Conservation (phyloP, 2,797 vertebrate genomes). For the Hyperoplus immaculatus region DNA sequence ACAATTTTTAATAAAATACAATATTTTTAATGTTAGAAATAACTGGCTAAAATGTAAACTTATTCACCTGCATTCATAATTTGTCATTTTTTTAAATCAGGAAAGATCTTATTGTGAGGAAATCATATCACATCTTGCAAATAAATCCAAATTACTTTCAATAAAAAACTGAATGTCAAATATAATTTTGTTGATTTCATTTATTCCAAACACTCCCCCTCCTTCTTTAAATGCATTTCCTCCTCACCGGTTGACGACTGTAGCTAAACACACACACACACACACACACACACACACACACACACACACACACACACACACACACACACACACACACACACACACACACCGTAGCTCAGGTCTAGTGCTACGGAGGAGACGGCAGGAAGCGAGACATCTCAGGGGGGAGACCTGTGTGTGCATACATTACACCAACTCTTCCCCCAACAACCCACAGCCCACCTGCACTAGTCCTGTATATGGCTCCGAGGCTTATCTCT, state of each 20-base stretch:
- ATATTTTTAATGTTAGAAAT: no score
- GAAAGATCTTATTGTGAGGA: neutral
- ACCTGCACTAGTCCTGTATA: slow-evolving; percentile 36
- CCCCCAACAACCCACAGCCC: neutral
- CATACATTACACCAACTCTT: slow-evolving; percentile 30
- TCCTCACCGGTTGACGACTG: slow-evolving; percentile 20
- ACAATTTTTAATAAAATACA: no score
- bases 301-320: slow-evolving; percentile 43
- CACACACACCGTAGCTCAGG: slow-evolving; percentile 40
- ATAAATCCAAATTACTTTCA: neutral
- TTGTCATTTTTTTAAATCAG: neutral
- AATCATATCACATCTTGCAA: neutral
- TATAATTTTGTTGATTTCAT: neutral
- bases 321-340: slow-evolving; percentile 43
- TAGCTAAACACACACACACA: no score
- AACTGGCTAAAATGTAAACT: no score
- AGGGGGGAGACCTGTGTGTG: slow-evolving; percentile 42
- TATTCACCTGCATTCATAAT: no score
- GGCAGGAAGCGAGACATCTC: slow-evolving; percentile 24
- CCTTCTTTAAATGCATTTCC: slow-evolving; percentile 7
- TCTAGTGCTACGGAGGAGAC: slow-evolving; percentile 34
- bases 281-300: slow-evolving; percentile 46
- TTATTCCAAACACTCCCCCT: neutral
- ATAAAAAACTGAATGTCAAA: neutral
- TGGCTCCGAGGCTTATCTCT: slow-evolving; percentile 64